phyloP scores from a whole-genome alignment of 2,113 vertebrate genomes.

The Neotoma lepida region DNA sequence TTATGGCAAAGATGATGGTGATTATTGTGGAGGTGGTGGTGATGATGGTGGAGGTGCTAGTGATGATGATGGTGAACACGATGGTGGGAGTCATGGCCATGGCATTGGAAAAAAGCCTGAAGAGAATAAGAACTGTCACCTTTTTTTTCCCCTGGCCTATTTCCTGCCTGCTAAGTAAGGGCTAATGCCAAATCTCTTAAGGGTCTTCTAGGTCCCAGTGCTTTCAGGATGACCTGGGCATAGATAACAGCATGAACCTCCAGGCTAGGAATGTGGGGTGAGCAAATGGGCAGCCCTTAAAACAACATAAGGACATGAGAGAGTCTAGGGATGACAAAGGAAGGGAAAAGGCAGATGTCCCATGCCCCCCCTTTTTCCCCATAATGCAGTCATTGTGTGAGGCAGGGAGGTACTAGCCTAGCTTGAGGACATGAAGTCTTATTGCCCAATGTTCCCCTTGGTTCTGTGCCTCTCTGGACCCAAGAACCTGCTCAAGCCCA shows the following conservation, averaged over 20 bases:
- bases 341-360: not conserved
- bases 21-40: not conserved
- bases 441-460: not conserved
- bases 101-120: not conserved
- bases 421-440: too few relatives aligned
- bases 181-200: too few relatives aligned
- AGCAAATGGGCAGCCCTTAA: accelerated
- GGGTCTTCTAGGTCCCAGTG: not conserved
- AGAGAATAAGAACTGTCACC: not conserved
- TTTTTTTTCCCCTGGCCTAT: not conserved
- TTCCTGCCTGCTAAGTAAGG: not conserved
- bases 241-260: not conserved
- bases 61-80: not conserved
- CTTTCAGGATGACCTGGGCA: not conserved
- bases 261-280: not conserved
- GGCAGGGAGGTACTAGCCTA: not conserved
- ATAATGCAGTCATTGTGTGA: accelerated
- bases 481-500: not conserved
- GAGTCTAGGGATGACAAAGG: too few relatives aligned
- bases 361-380: not conserved
- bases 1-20: not conserved
- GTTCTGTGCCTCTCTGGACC: not conserved
- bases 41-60: not conserved
- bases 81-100: not conserved
- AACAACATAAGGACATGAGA: not conserved